Base-by-base conservation (phyloP, 2,113 vertebrate genomes). In the Shinisaurus crocodilurus region DNA sequence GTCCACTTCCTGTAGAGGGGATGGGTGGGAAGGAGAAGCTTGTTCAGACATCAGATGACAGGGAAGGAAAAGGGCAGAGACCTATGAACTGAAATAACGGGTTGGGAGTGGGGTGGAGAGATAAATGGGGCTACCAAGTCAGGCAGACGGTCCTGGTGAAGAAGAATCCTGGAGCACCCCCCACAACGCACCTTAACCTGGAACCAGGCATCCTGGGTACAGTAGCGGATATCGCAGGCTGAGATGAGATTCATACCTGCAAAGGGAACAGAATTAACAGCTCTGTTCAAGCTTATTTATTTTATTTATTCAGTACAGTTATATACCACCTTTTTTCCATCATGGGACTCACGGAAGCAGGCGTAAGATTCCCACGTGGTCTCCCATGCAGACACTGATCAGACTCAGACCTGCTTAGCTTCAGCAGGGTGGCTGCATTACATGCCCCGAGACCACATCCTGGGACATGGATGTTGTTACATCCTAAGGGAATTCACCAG, bases 141-240 rank as follows among this genome's bases (percentile, higher is more conserved):
- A 2, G 0, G 12, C 1, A 40, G 25, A 20, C 8, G 5, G 45
- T 15, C 25, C 23, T 3, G 1, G 63, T 1, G 12, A 37, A 45
- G 75, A n/a, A 43, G 16, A 27, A n/a, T 16, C 8, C 13, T 6
- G 25, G 13, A 1, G 16, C 27, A 6, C 60, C 1, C 3, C 48
- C 5, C 70, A 6, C 3, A 15, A 2, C 18, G 1, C 86, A 98
- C 98, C 98, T 99, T 99, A 15, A 98, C 96, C 95, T 99, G 98
- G 95, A 99, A 99, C 97, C 97, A 98, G 40, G 98, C 97, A 20
- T 99, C 98, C 95, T 98, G 97, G 1, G 97, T 95, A 60, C 98
- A 99, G 83, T 98, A 97, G 0, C 98, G 98, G n/a, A 99, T 97
- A 87, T 99, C 98, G 45, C 98, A 99, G 92, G 98, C 98, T 0